phyloP scores from a whole-genome alignment of 2,113 vertebrate species.

The Lepus timidus region DNA sequence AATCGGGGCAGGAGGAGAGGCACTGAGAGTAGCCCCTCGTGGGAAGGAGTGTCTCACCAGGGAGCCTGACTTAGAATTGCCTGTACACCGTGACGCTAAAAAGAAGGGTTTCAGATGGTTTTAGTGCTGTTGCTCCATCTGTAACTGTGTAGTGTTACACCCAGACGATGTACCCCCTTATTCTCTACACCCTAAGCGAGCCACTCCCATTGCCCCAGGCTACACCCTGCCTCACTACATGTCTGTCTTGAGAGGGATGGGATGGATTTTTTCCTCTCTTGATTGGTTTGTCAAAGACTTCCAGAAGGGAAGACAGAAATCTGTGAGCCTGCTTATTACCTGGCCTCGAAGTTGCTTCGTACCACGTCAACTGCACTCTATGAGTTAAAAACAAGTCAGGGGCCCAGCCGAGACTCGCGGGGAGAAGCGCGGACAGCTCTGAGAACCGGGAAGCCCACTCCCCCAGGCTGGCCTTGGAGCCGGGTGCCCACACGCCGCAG shows the following conservation, averaged over 20 bases:
- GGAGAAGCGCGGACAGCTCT: background rate
- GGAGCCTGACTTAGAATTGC: background rate
- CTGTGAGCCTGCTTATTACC: background rate
- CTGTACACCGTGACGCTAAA: constrained; percentile 18
- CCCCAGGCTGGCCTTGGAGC: background rate
- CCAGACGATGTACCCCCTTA: background rate
- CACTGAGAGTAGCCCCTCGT: background rate
- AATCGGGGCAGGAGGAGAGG: background rate
- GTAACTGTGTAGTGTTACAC: no score
- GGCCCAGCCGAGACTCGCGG: background rate
- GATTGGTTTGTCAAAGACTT: background rate
- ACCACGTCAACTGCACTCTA: background rate
- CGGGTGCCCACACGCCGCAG: background rate
- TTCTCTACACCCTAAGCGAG: background rate
- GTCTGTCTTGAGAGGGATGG: background rate
- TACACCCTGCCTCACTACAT: background rate
- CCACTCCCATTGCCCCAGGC: background rate
- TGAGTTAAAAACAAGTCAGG: background rate
- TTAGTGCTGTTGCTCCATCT: background rate
- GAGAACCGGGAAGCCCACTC: background rate
- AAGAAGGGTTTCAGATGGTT: background rate
- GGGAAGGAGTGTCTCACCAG: background rate
- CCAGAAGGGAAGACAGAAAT: background rate
- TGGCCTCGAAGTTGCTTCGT: background rate
- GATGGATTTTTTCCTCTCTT: background rate